Evolutionary conservation across 35 echinoderm and acorn worm genomes (phyloP).

Genomic region (Apostichopus parvimensis): DNA sequence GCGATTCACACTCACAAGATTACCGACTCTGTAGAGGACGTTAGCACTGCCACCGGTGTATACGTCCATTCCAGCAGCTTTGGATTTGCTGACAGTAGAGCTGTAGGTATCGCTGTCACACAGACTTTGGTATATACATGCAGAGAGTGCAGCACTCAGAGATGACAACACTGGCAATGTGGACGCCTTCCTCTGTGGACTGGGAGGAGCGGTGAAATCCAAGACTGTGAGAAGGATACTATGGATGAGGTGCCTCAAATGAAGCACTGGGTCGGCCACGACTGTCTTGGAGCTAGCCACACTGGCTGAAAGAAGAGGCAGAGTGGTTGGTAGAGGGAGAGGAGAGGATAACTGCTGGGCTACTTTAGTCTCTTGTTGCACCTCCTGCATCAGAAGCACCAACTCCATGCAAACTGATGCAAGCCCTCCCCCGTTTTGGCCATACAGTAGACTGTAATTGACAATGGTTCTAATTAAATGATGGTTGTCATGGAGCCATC

Average conservation of each 20-base stretch:
- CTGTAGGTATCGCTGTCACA: slow-evolving; percentile 96
- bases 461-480: slow-evolving; percentile 83
- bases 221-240: slow-evolving; percentile 78
- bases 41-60: slow-evolving; percentile 77
- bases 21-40: slow-evolving; percentile 78
- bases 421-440: slow-evolving; percentile 87
- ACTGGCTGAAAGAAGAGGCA: slow-evolving; percentile 93
- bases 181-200: slow-evolving; percentile 55
- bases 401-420: slow-evolving; percentile 94
- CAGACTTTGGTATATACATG: slow-evolving; percentile 90
- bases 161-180: slow-evolving; percentile 63
- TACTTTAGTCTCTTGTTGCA: slow-evolving; percentile 86
- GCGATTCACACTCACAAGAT: slow-evolving; percentile 81
- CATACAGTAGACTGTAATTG: slow-evolving; percentile 88
- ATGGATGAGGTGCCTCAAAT: slow-evolving; percentile 78
- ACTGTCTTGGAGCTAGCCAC: slow-evolving; percentile 94
- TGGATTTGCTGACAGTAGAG: slow-evolving; percentile 48
- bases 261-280: slow-evolving; percentile 82
- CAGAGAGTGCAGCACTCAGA: slow-evolving; percentile 84
- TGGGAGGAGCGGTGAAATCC: slow-evolving; percentile 87
- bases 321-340: slow-evolving; percentile 89
- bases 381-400: slow-evolving; percentile 88
- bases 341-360: slow-evolving; percentile 86
- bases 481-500: slow-evolving; percentile 88
- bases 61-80: slow-evolving; percentile 92